Conservation (phyloP, 2,113 vertebrate genomes). For the Procavia capensis region DNA sequence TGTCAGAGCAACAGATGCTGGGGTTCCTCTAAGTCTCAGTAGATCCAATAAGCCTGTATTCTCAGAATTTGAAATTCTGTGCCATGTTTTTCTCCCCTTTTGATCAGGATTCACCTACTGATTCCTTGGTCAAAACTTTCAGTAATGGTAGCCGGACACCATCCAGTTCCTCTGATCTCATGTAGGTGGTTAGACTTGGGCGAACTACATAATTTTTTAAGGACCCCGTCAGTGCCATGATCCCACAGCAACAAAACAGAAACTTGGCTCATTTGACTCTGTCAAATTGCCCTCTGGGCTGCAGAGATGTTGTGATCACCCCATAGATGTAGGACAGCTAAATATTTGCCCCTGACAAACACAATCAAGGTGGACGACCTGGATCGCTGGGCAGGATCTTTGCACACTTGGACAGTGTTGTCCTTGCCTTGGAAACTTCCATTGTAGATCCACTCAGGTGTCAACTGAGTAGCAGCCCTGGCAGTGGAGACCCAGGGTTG, state of each 20-base stretch:
- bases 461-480: rapidly evolving
- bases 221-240: not conserved
- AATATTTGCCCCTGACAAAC: conserved; percentile 68
- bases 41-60: not conserved
- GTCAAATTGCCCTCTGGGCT: not conserved
- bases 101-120: not conserved
- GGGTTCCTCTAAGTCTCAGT: not conserved
- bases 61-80: not conserved
- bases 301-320: not conserved
- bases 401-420: not conserved
- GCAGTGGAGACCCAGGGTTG: rapidly evolving
- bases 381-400: rapidly evolving
- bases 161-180: not conserved
- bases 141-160: not conserved
- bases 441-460: not conserved
- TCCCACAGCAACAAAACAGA: not conserved
- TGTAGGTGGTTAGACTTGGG: not conserved
- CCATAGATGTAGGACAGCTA: not conserved
- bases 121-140: not conserved
- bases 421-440: not conserved
- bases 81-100: not conserved
- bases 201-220: not conserved
- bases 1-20: not conserved
- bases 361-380: not conserved
- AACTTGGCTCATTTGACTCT: not conserved